Evolutionary conservation across 2,113 vertebrate species (phyloP), one percentile per base, ranked within the genome.

Genomic region (Platichthys flesus): DNA sequence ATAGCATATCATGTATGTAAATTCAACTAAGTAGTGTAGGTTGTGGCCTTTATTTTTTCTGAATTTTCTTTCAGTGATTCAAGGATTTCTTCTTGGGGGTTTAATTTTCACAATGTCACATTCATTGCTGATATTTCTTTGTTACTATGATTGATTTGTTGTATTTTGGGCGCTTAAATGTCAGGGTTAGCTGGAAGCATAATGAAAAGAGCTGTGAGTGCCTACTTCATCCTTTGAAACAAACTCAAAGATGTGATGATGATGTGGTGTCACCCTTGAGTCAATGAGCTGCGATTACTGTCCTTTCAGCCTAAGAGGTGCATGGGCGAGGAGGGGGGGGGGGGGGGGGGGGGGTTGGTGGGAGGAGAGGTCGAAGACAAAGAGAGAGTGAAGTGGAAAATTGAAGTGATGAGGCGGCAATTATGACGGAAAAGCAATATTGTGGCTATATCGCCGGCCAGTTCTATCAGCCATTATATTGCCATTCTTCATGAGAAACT

Each of bases 361-460:
- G 23, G 56, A 47, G 74, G 51, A 52, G 58, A 62, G 70, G 67
- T 51, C 4, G 4, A 40, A 74, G 67, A 82, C 23, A 68, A 67
- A 70, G 67, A 68, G 76, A 77, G 52, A 81, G 71, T 75, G 63
- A 70, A 74, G 84, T 73, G 70, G 62, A 84, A 89, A 85, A 83
- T 83, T 49, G 63, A 74, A 63, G 71, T 45, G 73, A 82, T 79
- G 31, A 31, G 73, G 74, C 72, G 70, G 59, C 82, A 79, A 71
- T 86, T 81, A 85, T 71, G 82, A 89, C 51, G 15, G 69, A 85
- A 74, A 73, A 77, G 85, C 74, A 85, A 71, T 85, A 81, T 65
- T 62, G 76, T 71, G 55, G 57, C 70, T 69, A 61, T 72, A 74
- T 66, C 56, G 55, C 67, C 13, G 74, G 64, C n/a, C 58, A 47